Base-by-base conservation (phyloP, 2,888 invertebrate species). In the Caenorhabditis drosophilae region DNA sequence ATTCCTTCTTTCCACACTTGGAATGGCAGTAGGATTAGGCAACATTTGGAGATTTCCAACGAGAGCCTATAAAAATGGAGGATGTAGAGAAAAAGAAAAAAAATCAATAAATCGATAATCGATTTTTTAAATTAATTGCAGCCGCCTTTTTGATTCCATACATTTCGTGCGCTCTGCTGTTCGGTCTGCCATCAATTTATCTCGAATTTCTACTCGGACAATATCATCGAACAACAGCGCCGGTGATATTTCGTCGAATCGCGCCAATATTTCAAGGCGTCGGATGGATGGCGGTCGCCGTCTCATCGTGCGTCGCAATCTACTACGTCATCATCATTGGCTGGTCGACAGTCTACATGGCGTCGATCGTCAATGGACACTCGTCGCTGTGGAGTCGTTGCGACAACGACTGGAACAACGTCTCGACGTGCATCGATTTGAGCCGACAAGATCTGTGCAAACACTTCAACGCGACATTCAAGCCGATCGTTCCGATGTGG, bases 311-410 rank as follows among this genome's bases (percentile, higher is more conserved):
- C 84, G 91, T 95, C 89, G 92, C 93, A 75, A 92, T 93, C 51
- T 94, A 94, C 86, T 94, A 94, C 86, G 93, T 92, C 85, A 92
- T 94, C 76, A 92, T 95, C 85, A 93, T 94, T 85, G 91, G 92
- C 64, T 94, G 94, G 89, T 90, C 92, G 52, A 90, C 93, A 80
- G 93, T 92, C 85, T 94, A 93, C 86, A 53, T 72, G 31, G 41
- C 40, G 2, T 49, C 48, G 22, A 50, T 71, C 20, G 23, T 58
- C 12, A 45, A 22, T 16, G 62, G 56, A 6, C 48, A 66, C 20
- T 58, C 51, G 20, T 16, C n/a, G 2, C 6, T 26, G 3, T 72
- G 72, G 72, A 67, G 50, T 16, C 25, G 25, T 11, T 72, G 72
- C 52, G 52, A 45, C 4, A 66, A 69, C 20, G 20, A 7, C 6